Base-by-base conservation (phyloP, 64 coral and sea anemone species). In the Cladopsammia gracilis region DNA sequence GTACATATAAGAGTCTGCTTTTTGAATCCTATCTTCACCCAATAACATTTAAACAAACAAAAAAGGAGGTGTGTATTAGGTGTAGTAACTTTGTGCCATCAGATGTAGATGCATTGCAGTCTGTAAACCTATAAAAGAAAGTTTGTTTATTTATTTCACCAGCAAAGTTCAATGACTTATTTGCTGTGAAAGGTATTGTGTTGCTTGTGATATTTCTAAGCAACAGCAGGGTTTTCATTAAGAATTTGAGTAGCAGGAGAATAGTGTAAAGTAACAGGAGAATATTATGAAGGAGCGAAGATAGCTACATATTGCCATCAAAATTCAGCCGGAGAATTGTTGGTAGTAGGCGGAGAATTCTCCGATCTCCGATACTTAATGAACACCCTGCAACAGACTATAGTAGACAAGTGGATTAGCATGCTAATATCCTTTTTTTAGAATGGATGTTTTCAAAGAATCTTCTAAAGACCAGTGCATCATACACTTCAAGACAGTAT, bases 401-500 rank as follows among this genome's bases (percentile, higher is more conserved):
- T 64, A 64, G 62, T 64, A 23, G 15, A 64, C 20, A 64, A 64
- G 62, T 64, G 2, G 62, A 64, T 64, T 64, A 64, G 62, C 16
- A 64, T 19, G 20, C n/a, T n/a, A 64, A 64, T 18, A 2, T 22
- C 61, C 62, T 18, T 0, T 64, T 20, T 64, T 19, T 64, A 64
- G 62, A 64, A 64, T 64, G 62, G 15, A 64, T 14, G 18, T 14
- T 20, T 14, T 14, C 66, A 34, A 70, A 20, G 66, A 42, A 70
- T 23, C 66, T 70, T 70, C 66, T 3, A 25, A 70, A 70, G 66
- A 20, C 48, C 72, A 77, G 45, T 90, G 88, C 19, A 90, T 80
- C 22, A 81, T 90, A 50, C 88, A 90, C 61, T 81, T 26, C 51
- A 70, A 70, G 66, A n/a, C 61, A 34, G 61, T 48, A 62, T 77